Evolutionary conservation across 2,113 vertebrate genomes (phyloP).

Genomic region (Chauna torquata): DNA sequence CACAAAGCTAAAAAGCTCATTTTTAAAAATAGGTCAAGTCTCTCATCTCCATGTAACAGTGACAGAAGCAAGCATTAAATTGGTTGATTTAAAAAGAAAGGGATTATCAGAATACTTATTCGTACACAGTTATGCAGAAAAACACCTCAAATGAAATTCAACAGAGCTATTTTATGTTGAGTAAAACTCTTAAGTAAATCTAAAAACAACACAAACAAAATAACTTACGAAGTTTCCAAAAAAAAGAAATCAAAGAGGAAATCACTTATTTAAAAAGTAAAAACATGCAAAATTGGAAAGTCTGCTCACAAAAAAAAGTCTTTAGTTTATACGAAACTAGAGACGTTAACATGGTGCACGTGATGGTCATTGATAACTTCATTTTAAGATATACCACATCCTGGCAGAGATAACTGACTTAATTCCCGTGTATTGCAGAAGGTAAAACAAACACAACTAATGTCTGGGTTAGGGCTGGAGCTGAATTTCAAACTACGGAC

Average conservation of each 20-base stretch:
- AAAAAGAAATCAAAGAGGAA: background rate
- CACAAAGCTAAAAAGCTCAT: background rate
- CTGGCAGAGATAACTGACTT: background rate
- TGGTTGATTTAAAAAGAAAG: constrained; percentile 9
- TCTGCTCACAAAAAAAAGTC: background rate
- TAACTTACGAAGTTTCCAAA: background rate
- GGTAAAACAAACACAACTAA: background rate
- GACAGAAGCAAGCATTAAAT: constrained; percentile 28
- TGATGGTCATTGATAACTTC: fast-evolving
- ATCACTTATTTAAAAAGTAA: background rate
- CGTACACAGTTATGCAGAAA: background rate
- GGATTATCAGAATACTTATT: constrained; percentile 16
- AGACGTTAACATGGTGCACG: background rate
- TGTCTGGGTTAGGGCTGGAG: background rate
- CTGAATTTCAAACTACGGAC: background rate
- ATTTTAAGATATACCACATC: background rate
- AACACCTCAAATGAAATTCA: background rate
- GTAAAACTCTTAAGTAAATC: background rate
- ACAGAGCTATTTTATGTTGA: background rate
- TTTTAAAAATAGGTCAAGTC: constrained; percentile 33
- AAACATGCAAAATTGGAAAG: background rate
- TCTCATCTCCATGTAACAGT: background rate
- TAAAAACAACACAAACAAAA: background rate
- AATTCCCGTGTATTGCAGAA: background rate
- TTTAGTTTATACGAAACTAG: background rate